A percentile compares a stretch with the other conserved stretches of the same genome.
phyloP scores from a whole-genome alignment of 2,888 invertebrate genomes.

The Xanthorhoe spadicearia region DNA sequence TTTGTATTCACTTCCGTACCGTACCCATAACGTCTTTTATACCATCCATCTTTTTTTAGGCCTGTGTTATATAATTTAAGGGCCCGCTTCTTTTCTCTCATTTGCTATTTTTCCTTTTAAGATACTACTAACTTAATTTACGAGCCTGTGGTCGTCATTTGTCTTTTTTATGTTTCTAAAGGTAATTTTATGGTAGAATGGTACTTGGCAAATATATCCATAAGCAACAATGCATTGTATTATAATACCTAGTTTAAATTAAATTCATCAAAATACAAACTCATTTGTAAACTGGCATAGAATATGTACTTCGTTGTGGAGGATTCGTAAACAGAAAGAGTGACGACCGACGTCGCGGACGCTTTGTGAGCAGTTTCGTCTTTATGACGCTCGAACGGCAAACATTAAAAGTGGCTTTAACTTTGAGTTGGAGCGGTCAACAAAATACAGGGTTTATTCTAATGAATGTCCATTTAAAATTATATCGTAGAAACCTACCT shows the following conservation, averaged over 20 bases:
- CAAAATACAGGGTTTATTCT: conserved; percentile 24
- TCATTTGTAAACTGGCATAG: conserved; percentile 1
- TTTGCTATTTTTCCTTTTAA: too few species aligned
- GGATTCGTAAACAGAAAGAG: conserved; percentile 31
- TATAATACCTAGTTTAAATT: not conserved
- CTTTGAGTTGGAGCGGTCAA: conserved; percentile 32
- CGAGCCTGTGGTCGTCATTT: too few species aligned
- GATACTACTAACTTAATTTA: too few species aligned
- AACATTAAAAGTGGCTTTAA: conserved; percentile 39
- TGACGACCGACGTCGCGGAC: conserved; percentile 11
- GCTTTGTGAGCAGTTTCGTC: conserved; percentile 32
- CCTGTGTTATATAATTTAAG: too few species aligned
- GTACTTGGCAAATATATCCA: not conserved
- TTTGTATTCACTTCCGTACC: too few species aligned
- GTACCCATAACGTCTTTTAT: too few species aligned
- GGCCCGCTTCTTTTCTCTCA: too few species aligned
- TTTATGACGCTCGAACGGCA: conserved; percentile 27
- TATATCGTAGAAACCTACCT: not conserved
- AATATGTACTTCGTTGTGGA: conserved; percentile 13
- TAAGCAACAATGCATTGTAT: not conserved
- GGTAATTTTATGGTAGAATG: too few species aligned
- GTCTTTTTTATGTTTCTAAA: too few species aligned
- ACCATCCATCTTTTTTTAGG: too few species aligned
- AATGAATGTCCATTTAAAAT: conserved; percentile 10
- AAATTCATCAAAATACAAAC: not conserved